phyloP scores from a whole-genome alignment of 2,113 vertebrate genomes.

The Mohoua ochrocephala region DNA sequence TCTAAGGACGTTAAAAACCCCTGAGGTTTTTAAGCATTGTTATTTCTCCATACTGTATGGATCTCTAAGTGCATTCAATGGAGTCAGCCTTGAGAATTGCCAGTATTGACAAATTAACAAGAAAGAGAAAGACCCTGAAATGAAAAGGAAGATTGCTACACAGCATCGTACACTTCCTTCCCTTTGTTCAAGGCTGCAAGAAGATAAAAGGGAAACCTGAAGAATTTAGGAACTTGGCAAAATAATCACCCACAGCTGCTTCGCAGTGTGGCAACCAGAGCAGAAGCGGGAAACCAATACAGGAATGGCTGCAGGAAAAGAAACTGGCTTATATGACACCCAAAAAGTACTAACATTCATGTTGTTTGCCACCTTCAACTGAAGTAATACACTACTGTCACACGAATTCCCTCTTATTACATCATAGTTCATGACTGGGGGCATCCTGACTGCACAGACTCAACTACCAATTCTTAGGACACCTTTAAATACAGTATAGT shows the following conservation, averaged over 20 bases:
- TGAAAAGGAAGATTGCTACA: not conserved
- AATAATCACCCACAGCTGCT: not conserved
- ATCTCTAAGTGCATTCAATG: not conserved
- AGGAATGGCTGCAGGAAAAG: not conserved
- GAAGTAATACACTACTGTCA: not conserved
- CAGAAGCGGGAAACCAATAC: not conserved
- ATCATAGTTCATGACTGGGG: not conserved
- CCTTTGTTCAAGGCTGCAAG: not conserved
- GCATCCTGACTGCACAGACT: not conserved
- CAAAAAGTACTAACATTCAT: not conserved
- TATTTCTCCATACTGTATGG: not conserved
- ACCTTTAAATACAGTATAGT: not conserved
- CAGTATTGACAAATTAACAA: conserved; percentile 1
- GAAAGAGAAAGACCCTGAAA: not conserved
- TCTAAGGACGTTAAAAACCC: not conserved
- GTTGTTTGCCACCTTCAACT: not conserved
- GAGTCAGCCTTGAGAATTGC: not conserved
- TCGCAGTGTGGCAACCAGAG: not conserved
- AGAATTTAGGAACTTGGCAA: conserved; percentile 32
- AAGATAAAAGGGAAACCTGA: conserved; percentile 30
- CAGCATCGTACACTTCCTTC: not conserved
- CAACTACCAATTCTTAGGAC: not conserved
- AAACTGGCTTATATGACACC: not conserved
- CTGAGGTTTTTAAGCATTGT: not conserved
- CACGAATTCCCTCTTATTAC: not conserved